Conservation (phyloP, 37 sponge, comb jelly and placozoan species). For the Tethya wilhelma region DNA sequence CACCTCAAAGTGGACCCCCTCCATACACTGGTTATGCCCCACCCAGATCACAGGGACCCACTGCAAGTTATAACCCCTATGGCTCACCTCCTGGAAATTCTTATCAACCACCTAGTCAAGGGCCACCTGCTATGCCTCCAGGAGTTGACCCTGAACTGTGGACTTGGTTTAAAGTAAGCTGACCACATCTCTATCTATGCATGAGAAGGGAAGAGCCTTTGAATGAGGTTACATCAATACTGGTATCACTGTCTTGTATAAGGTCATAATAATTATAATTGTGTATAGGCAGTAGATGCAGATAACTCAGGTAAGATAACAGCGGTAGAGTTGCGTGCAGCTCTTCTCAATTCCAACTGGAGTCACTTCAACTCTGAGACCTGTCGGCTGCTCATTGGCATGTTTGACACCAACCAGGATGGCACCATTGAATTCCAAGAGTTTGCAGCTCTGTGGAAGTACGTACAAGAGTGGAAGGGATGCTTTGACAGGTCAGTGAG, state of each 20-base stretch:
- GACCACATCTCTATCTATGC: neutral
- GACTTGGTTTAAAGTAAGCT: constrained; percentile 83
- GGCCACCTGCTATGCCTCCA: constrained; percentile 57
- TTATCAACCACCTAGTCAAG: neutral
- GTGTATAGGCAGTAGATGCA: constrained; percentile 76
- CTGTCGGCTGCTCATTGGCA: constrained; percentile 87
- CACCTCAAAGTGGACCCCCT: too few species aligned
- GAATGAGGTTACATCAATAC: neutral
- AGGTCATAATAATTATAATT: neutral
- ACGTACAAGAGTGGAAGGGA: constrained; percentile 87
- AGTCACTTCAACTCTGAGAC: constrained; percentile 90
- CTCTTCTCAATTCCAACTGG: constrained; percentile 92
- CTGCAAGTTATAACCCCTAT: too few species aligned
- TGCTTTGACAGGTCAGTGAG: constrained; percentile 87
- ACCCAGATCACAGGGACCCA: too few species aligned
- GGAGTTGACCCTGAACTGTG: constrained; percentile 80
- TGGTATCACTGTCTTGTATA: neutral
- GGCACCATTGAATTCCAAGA: constrained; percentile 92
- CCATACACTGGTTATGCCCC: too few species aligned
- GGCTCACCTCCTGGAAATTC: neutral
- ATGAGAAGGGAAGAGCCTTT: neutral
- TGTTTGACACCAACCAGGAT: constrained; percentile 88
- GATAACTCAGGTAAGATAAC: constrained; percentile 80
- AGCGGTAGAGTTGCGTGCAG: constrained; percentile 79
- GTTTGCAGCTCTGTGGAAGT: constrained; percentile 91